These are phyloP conservation scores for Heloderma charlesbogerti DNA, from an alignment of 2,113 vertebrate genomes.

Conservation along the genomic window DNA sequence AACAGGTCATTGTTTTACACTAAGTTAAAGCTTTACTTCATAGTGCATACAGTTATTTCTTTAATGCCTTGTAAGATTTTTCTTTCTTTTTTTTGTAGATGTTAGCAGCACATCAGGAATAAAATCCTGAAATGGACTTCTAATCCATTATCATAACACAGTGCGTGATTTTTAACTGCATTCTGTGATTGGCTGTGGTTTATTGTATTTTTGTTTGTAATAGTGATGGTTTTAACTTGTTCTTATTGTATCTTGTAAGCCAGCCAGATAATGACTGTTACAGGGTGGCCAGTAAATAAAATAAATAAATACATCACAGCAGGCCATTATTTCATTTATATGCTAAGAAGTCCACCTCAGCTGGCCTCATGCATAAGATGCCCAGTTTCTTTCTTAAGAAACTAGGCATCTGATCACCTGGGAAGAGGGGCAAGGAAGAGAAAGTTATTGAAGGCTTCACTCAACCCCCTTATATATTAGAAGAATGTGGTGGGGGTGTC, in stretches of 20 bases:
- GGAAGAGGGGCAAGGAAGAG: background rate
- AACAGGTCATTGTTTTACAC: constrained; percentile 37
- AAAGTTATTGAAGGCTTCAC: background rate
- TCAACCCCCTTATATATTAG: background rate
- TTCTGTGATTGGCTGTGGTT: background rate
- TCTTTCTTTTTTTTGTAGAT: background rate
- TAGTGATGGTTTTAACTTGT: background rate
- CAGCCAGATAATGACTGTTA: too few relatives aligned
- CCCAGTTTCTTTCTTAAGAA: too few relatives aligned
- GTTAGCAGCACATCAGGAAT: constrained; percentile 4
- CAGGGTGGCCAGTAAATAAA: too few relatives aligned
- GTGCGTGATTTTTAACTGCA: background rate
- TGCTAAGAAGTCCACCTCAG: background rate
- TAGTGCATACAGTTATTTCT: constrained; percentile 18
- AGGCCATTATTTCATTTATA: background rate
- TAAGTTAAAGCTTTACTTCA: background rate
- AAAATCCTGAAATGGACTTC: constrained; percentile 26
- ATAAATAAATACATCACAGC: background rate
- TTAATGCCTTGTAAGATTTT: constrained; percentile 24
- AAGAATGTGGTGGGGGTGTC: background rate
- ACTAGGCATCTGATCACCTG: background rate
- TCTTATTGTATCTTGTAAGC: background rate
- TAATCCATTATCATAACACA: background rate
- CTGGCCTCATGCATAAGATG: too few relatives aligned
- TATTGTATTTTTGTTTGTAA: background rate